Evolutionary conservation across 2,888 invertebrate species (phyloP), one percentile per base, ranked within the genome.

Genomic region (Calameuta pallipes): DNA sequence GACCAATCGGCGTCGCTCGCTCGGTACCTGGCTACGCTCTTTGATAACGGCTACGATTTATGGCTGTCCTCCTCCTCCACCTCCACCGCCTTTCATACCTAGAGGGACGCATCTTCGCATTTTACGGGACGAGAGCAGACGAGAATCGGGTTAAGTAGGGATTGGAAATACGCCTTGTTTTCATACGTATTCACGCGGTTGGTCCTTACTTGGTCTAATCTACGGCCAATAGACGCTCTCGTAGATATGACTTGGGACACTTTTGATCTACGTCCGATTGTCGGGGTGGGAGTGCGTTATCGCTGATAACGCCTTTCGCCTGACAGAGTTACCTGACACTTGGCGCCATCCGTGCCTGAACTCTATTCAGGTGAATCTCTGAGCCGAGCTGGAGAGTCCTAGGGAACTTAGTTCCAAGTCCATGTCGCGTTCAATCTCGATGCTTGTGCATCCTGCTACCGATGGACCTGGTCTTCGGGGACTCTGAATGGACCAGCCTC

Each of bases 161-260:
- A 56, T 56, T 56, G 23, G 2, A 56, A 56, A 56, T 56, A 56
- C 56, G 56, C 56, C 56, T 56, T 56, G 23, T 56, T 56, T 56
- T 75, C 69, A 41, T 12, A 33, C 9, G 2, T 33, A 35, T 77
- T 23, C 36, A 75, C 75, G 77, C 35, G 76, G 73, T 78, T 78
- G 76, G 78, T 73, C 78, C 69, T 69, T 9, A 33, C 41, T 15
- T 9, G 13, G 11, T n/a, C 15, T 73, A 73, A 78, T 78, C 78
- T 76, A 35, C 9, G 74, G 33, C 78, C 78, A 78, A 78, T 76
- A 74, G 69, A 36, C 56, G 36, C 23, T 12, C n/a, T 56, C 56
- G 9, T 6, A 23, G 56, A 56, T 56, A 56, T 56, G 9, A 56
- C 56, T 56, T 23, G 6, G 56, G 23, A 9, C 23, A 56, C 2